phyloP scores from a whole-genome alignment of 1,140 invertebrate species.

The Epicauta chinensis region DNA sequence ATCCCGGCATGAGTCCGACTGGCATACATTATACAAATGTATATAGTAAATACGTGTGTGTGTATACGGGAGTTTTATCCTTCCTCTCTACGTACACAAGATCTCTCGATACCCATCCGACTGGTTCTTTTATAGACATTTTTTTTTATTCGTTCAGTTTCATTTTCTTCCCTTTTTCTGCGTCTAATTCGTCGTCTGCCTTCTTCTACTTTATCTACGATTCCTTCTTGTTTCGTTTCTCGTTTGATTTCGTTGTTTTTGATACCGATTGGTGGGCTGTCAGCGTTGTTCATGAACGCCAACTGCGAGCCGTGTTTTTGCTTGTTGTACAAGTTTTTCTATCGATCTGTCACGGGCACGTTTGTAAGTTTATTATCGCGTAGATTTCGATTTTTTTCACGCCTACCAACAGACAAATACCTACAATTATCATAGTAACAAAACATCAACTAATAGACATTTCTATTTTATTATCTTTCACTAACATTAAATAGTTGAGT shows the following conservation, averaged over 20 bases:
- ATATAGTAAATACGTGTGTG: slow-evolving; percentile 13
- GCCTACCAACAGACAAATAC: background rate
- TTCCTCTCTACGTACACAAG: too few relatives aligned
- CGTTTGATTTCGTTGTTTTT: too few relatives aligned
- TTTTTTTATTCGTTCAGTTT: too few relatives aligned
- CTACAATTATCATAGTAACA: background rate
- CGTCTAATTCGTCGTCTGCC: too few relatives aligned
- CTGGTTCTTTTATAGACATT: too few relatives aligned
- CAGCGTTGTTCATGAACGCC: slow-evolving; percentile 13
- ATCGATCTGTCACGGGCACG: slow-evolving; percentile 18
- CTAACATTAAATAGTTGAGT: too few relatives aligned
- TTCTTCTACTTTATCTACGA: too few relatives aligned
- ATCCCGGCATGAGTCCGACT: slow-evolving; percentile 13
- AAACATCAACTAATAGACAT: too few relatives aligned
- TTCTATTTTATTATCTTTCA: too few relatives aligned
- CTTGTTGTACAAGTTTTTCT: slow-evolving; percentile 20
- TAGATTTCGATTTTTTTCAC: slow-evolving; percentile 13
- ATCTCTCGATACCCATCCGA: too few relatives aligned
- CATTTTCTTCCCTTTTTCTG: too few relatives aligned
- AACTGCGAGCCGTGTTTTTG: slow-evolving; percentile 16
- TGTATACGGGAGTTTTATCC: slow-evolving; percentile 2
- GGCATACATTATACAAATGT: slow-evolving; percentile 5
- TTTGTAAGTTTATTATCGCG: slow-evolving; percentile 19
- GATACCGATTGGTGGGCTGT: slow-evolving; percentile 1
- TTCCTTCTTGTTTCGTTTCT: too few relatives aligned